phyloP scores from a whole-genome alignment of 92 coral and sea anemone species.

The Bergia puertoricense region DNA sequence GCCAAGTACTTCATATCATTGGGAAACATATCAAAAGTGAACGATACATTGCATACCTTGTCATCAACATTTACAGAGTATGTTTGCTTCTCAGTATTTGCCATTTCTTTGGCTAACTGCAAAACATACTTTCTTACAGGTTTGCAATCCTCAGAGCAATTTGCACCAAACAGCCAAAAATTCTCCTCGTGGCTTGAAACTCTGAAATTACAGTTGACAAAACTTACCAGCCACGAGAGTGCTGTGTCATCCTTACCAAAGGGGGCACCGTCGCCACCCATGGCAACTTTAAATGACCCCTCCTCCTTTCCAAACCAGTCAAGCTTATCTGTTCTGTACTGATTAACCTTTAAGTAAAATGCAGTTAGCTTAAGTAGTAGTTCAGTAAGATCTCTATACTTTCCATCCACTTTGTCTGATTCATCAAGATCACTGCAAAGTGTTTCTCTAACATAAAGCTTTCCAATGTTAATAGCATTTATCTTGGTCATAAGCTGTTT shows the following conservation, averaged over 20 bases:
- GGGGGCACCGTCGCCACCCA: conserved; percentile 69
- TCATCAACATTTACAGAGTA: conserved; percentile 52
- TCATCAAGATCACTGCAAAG: conserved; percentile 61
- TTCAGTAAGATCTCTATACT: conserved; percentile 52
- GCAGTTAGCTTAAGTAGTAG: conserved; percentile 38
- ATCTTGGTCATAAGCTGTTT: conserved; percentile 55
- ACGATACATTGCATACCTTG: conserved; percentile 41
- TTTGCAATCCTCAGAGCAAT: conserved; percentile 65
- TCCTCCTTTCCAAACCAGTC: conserved; percentile 44
- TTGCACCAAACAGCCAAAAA: conserved; percentile 57
- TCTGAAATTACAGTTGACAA: conserved; percentile 39
- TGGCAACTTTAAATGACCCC: conserved; percentile 51
- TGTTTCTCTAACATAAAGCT: conserved; percentile 55
- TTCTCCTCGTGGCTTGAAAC: conserved; percentile 49
- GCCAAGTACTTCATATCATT: conserved; percentile 70
- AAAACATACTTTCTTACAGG: conserved; percentile 54
- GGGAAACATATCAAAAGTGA: conserved; percentile 62
- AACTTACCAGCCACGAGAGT: conserved; percentile 38
- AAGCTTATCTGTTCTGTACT: conserved; percentile 43
- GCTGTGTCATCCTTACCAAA: conserved; percentile 50
- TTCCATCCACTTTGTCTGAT: conserved; percentile 61
- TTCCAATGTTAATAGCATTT: conserved; percentile 64
- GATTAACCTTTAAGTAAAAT: conserved; percentile 42
- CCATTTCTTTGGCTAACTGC: conserved; percentile 53
- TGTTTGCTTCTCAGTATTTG: conserved; percentile 45